Percentiles rank a stretch among this genome's conserved stretches.
phyloP scores from a whole-genome alignment of 1,140 invertebrate genomes.

The Leptoteleia sp. region DNA sequence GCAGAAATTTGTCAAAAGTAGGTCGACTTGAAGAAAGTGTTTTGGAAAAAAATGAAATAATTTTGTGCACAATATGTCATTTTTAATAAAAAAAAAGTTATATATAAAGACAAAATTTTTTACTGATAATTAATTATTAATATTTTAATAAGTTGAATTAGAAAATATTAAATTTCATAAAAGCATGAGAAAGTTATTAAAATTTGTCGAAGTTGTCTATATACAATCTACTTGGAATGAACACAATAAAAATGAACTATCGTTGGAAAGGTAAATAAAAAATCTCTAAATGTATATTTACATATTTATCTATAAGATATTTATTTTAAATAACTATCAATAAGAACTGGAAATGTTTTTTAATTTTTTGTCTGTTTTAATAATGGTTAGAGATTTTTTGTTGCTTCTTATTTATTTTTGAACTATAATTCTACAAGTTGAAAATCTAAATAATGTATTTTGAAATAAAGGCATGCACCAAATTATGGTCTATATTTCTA shows the following conservation, averaged over 20 bases:
- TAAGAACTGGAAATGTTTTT: too few relatives aligned
- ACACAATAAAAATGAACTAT: slow-evolving; percentile 6
- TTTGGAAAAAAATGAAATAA: slow-evolving; percentile 4
- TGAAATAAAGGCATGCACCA: slow-evolving; percentile 45
- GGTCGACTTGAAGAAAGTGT: slow-evolving; percentile 1
- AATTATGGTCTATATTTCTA: slow-evolving; percentile 40
- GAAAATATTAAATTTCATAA: neutral
- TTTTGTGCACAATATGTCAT: slow-evolving; percentile 6
- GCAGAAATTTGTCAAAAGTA: slow-evolving; percentile 26
- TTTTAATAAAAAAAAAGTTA: neutral
- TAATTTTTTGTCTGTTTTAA: neutral
- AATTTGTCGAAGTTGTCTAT: slow-evolving; percentile 4
- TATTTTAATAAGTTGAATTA: too few relatives aligned
- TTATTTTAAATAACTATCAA: too few relatives aligned
- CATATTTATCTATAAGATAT: too few relatives aligned
- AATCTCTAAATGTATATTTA: slow-evolving; percentile 27
- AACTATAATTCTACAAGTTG: slow-evolving; percentile 31
- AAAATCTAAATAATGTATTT: slow-evolving; percentile 28
- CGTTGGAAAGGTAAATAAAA: neutral
- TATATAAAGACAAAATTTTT: neutral
- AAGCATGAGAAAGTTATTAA: neutral
- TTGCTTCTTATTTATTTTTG: neutral
- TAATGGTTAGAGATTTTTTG: slow-evolving; percentile 41
- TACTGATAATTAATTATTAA: too few relatives aligned
- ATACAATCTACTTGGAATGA: slow-evolving; percentile 19